Base-by-base conservation (phyloP, 1,140 invertebrate species). In the Seison nebaliae region DNA sequence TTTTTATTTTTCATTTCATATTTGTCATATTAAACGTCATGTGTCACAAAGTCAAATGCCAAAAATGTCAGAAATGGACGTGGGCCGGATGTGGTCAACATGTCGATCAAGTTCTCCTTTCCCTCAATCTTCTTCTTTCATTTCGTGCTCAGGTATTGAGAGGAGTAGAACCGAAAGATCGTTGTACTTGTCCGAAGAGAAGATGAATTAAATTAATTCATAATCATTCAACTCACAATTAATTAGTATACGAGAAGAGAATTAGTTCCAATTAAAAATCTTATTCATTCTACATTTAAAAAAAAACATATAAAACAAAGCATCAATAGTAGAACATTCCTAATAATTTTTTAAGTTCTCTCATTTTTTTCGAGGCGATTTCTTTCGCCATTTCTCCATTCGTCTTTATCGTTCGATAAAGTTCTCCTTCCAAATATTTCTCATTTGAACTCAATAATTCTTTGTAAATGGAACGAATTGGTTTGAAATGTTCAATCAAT, bases 41-140 rank as follows among this genome's bases (percentile, higher is more conserved):
- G 38, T 40, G 38, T 35, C 22, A 29, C 12, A 40, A 21, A 40
- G 38, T 34, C 5, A 33, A 18, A 1, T 40, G 38, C 15, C 17
- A 28, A 11, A 40, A 28, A 1, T 40, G 38, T 20, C 16, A 28
- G 15, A 40, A 40, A 16, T 32, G 31, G 18, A 40, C 38, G 16
- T 40, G 38, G 38, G 31, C 21, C 15, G 38, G 38, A 17, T 40
- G 38, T 23, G 38, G 38, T 14, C 30, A 30, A 22, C 38, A 40
- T 40, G 35, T 40, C 5, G 38, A 40, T 22, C 32, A 34, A 17
- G n/a, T n/a, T n/a, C n/a, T n/a, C n/a, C n/a, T n/a, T n/a, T n/a
- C n/a, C n/a, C n/a, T n/a, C n/a, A n/a, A n/a, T n/a, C n/a, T n/a
- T n/a, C n/a, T n/a, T n/a, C n/a, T n/a, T n/a, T n/a, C n/a, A n/a